Evolutionary conservation across 2,113 vertebrate genomes (phyloP).

Genomic region (Ciconia maguari): DNA sequence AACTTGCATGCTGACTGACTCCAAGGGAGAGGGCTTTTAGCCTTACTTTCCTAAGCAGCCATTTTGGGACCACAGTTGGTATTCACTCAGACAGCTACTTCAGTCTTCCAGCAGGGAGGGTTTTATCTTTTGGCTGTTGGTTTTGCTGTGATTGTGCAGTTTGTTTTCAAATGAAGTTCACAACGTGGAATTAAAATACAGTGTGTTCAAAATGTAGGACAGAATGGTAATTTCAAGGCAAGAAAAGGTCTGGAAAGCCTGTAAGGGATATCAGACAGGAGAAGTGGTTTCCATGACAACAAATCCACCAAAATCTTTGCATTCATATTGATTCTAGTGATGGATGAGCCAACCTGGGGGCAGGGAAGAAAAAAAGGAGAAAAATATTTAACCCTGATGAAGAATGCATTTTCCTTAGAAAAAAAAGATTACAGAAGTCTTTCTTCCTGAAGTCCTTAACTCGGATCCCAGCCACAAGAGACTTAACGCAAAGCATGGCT

Average conservation of each 20-base stretch:
- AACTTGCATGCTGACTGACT: not conserved
- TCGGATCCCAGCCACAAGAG: not conserved
- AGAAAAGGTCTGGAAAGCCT: slow-evolving; percentile 67
- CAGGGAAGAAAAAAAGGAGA: not conserved
- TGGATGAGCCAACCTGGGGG: slow-evolving; percentile 59
- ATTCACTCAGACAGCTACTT: not conserved
- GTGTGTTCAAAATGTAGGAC: slow-evolving; percentile 54
- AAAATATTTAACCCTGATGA: slow-evolving; percentile 45
- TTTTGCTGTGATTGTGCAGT: not conserved
- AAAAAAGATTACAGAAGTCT: not conserved
- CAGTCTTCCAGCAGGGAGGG: not conserved
- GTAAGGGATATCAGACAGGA: slow-evolving; percentile 54
- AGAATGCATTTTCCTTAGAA: not conserved
- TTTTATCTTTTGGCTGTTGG: not conserved
- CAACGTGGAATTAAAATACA: slow-evolving; percentile 2
- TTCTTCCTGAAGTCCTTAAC: not conserved
- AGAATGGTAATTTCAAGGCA: slow-evolving; percentile 57
- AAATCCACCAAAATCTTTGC: slow-evolving; percentile 70
- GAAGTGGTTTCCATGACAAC: slow-evolving; percentile 72
- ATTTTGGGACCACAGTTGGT: not conserved
- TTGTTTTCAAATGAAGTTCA: slow-evolving; percentile 20
- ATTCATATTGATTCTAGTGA: slow-evolving; percentile 70
- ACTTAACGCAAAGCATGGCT: not conserved
- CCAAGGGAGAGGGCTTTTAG: not conserved
- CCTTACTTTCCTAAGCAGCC: not conserved